A percentile compares a stretch with the other conserved stretches of the same genome.
Evolutionary conservation across 2,113 vertebrate species (phyloP).

Genomic region (Neotoma lepida): DNA sequence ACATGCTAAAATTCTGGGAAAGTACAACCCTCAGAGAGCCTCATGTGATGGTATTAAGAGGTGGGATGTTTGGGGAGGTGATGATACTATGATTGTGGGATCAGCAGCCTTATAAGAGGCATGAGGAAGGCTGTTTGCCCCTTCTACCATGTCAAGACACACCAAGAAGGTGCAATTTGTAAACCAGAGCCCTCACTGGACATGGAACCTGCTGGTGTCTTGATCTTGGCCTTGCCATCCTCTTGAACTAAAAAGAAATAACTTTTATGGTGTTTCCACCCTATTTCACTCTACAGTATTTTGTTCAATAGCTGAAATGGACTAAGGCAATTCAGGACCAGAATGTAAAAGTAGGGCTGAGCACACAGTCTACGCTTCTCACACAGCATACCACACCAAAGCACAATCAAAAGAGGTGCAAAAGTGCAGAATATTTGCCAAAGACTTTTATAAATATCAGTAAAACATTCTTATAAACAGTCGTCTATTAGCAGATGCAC

Average conservation of each 20-base stretch:
- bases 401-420: background rate
- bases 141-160: background rate
- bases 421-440: background rate
- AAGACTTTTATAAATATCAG: slow-evolving; percentile 28
- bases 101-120: background rate
- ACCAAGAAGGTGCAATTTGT: background rate
- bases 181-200: background rate
- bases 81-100: background rate
- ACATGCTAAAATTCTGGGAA: background rate
- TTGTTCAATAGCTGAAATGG: background rate
- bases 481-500: background rate
- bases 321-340: background rate
- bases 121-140: background rate
- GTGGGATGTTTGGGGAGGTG: background rate
- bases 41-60: background rate
- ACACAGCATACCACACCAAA: background rate
- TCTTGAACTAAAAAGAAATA: background rate
- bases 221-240: background rate
- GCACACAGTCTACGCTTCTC: background rate
- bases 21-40: background rate
- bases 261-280: background rate
- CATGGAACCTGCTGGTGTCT: background rate
- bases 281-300: background rate
- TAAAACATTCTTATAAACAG: slow-evolving; percentile 3
- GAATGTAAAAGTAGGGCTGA: background rate